phyloP scores from a whole-genome alignment of 1,140 invertebrate genomes.

The Drosophila carrolli region DNA sequence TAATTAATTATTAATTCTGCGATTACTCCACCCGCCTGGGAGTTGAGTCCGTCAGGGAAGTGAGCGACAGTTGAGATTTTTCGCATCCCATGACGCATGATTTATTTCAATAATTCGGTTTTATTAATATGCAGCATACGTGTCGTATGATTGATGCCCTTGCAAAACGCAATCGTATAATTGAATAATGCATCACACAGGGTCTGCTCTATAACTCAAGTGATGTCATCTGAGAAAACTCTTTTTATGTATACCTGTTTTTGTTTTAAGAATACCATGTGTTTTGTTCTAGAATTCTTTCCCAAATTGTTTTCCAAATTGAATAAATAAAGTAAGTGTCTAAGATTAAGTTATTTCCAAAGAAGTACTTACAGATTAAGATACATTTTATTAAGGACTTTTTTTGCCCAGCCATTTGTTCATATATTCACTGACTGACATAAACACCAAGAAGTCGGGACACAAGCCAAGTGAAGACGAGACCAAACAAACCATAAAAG shows the following conservation, averaged over 20 bases:
- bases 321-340: constrained; percentile 6
- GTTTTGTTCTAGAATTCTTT: no score
- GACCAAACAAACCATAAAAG: constrained; percentile 73
- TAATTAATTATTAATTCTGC: constrained; percentile 59
- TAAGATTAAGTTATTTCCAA: not conserved
- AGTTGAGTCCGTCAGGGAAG: constrained; percentile 14
- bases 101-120: constrained; percentile 62
- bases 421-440: constrained; percentile 1
- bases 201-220: constrained; percentile 43
- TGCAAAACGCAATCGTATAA: constrained; percentile 27
- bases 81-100: constrained; percentile 38
- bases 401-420: not conserved
- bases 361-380: constrained; percentile 15
- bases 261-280: no score
- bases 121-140: constrained; percentile 73
- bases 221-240: constrained; percentile 23
- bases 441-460: constrained; percentile 5
- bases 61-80: constrained; percentile 37
- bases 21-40: constrained; percentile 24
- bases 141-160: constrained; percentile 62
- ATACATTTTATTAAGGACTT: not conserved
- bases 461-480: constrained; percentile 14
- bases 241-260: no score
- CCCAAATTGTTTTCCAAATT: constrained; percentile 11
- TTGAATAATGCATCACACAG: constrained; percentile 43